phyloP scores from a whole-genome alignment of 2,113 vertebrate species.

The Neogobius melanostomus region DNA sequence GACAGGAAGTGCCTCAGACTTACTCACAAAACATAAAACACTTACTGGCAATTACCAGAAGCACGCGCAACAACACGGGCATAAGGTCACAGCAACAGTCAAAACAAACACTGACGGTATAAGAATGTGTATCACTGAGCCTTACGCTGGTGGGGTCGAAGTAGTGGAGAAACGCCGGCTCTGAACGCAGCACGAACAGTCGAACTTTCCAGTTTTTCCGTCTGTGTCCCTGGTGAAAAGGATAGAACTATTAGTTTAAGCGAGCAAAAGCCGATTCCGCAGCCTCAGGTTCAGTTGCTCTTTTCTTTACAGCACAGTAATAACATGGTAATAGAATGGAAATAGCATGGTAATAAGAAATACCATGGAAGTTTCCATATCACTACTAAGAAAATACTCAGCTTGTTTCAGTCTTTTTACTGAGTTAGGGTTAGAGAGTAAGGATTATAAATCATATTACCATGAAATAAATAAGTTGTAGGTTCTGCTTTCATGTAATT shows the following conservation, averaged over 20 bases:
- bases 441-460: no score
- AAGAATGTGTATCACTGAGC: not conserved
- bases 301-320: no score
- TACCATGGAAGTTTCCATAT: no score
- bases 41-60: conserved; percentile 10
- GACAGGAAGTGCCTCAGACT: conserved; percentile 51
- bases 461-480: no score
- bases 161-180: conserved; percentile 91
- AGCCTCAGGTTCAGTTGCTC: not conserved
- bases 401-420: no score
- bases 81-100: not conserved
- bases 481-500: no score
- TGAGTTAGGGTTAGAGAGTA: no score
- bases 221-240: conserved; percentile 85
- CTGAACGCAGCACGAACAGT: conserved; percentile 89
- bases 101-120: not conserved
- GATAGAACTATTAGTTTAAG: not conserved
- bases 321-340: no score
- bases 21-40: conserved; percentile 5
- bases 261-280: not conserved
- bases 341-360: no score
- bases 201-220: conserved; percentile 98
- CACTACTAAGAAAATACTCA: no score
- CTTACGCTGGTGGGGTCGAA: conserved; percentile 90
- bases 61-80: not conserved